Percentiles rank a stretch among this genome's conserved stretches.
These are phyloP conservation scores for Xanthia togata DNA, from an alignment of 2,888 invertebrate genomes.

Conservation along the genomic window DNA sequence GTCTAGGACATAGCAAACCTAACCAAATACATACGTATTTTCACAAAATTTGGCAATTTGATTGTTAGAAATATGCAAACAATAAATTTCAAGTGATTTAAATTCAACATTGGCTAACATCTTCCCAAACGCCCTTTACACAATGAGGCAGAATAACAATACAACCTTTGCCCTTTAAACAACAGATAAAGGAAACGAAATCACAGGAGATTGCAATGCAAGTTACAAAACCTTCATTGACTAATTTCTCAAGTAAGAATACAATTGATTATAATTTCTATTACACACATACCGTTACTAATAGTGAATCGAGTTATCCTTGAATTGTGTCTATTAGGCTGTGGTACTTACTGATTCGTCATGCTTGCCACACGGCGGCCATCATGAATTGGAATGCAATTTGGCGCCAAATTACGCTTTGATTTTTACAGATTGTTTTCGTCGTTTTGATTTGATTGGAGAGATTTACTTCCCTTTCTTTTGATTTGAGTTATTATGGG, in stretches of 20 bases:
- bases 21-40: not conserved
- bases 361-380: slow-evolving; percentile 65
- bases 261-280: slow-evolving; percentile 66
- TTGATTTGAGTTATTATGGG: slow-evolving; percentile 8
- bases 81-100: slow-evolving; percentile 4
- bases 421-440: slow-evolving; percentile 60
- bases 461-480: slow-evolving; percentile 47
- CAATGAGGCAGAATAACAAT: slow-evolving; percentile 24
- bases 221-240: slow-evolving; percentile 46
- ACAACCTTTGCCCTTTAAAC: slow-evolving; percentile 27
- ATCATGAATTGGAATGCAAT: slow-evolving; percentile 61
- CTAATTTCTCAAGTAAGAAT: slow-evolving; percentile 56
- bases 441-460: slow-evolving; percentile 24
- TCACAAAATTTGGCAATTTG: too few relatives aligned
- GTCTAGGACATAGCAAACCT: not conserved
- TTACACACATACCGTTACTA: slow-evolving; percentile 61
- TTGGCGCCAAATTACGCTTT: slow-evolving; percentile 66
- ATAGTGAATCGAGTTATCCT: slow-evolving; percentile 66
- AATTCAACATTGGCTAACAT: slow-evolving; percentile 29
- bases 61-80: not conserved
- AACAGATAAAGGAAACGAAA: slow-evolving; percentile 47
- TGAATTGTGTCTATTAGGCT: slow-evolving; percentile 52
- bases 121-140: slow-evolving; percentile 21
- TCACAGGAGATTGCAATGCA: slow-evolving; percentile 38
- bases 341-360: slow-evolving; percentile 58